Conservation (phyloP, 2,888 invertebrate genomes). For the Leptinotarsa juncta region DNA sequence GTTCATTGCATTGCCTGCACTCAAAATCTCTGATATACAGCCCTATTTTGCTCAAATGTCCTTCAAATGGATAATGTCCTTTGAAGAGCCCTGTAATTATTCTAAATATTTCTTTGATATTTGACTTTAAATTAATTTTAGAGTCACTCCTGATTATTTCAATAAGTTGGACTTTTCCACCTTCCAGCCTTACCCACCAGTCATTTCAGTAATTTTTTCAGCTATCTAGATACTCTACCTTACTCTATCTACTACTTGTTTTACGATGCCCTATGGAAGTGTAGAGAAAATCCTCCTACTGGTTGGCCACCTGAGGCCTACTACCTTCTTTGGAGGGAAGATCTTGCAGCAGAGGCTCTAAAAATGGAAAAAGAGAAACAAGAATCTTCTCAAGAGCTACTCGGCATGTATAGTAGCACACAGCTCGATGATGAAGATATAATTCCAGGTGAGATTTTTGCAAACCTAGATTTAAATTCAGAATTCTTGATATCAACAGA, state of each 20-base stretch:
- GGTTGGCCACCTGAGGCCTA: conserved; percentile 81
- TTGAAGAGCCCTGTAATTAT: too few species aligned
- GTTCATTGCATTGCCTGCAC: too few species aligned
- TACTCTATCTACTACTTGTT: conserved; percentile 77
- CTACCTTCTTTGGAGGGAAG: conserved; percentile 77
- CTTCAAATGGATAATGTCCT: too few species aligned
- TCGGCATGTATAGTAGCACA: conserved; percentile 45
- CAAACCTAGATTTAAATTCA: too few species aligned
- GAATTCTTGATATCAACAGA: too few species aligned
- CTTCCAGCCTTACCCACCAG: not conserved
- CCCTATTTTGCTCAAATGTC: too few species aligned
- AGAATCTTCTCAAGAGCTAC: conserved; percentile 42
- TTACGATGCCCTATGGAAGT: conserved; percentile 76
- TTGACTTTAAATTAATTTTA: too few species aligned
- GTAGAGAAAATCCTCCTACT: conserved; percentile 77
- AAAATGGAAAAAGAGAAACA: conserved; percentile 53
- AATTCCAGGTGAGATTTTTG: conserved; percentile 35
- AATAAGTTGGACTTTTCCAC: not conserved
- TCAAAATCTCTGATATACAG: too few species aligned
- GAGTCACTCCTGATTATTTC: not conserved
- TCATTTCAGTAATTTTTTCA: conserved; percentile 40
- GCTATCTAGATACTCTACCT: conserved; percentile 79
- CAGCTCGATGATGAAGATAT: conserved; percentile 44
- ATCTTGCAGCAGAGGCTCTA: conserved; percentile 73
- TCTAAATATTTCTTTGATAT: too few species aligned